A percentile compares a stretch with the other conserved stretches of the same genome.
Conservation (phyloP, 2,888 invertebrate genomes). For the Osedax fenrisi region DNA sequence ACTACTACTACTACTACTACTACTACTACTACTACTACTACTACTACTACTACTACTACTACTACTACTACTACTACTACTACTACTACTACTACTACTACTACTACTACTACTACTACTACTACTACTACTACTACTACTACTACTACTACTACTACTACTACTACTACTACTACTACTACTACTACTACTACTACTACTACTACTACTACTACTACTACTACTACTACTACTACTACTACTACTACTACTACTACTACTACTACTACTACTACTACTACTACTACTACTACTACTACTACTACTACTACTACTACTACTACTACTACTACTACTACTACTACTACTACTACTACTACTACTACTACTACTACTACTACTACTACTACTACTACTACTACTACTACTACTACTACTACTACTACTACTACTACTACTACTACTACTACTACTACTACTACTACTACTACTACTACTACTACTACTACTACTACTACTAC, state of each 20-base stretch:
- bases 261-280: neutral
- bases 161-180: neutral
- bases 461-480: neutral
- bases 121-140: no score
- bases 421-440: neutral
- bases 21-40: neutral
- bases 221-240: conserved; percentile 2
- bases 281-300: no score
- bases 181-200: neutral
- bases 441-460: no score
- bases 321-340: neutral
- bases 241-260: neutral
- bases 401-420: neutral
- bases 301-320: neutral
- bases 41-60: neutral
- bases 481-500: neutral
- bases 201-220: conserved; percentile 2
- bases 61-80: conserved; percentile 2
- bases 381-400: neutral
- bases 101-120: neutral
- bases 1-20: neutral
- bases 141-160: conserved; percentile 2
- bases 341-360: neutral
- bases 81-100: conserved; percentile 2
- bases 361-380: neutral